phyloP scores from a whole-genome alignment of 2,797 vertebrate genomes.

The Sebastiscus albofasciatus region DNA sequence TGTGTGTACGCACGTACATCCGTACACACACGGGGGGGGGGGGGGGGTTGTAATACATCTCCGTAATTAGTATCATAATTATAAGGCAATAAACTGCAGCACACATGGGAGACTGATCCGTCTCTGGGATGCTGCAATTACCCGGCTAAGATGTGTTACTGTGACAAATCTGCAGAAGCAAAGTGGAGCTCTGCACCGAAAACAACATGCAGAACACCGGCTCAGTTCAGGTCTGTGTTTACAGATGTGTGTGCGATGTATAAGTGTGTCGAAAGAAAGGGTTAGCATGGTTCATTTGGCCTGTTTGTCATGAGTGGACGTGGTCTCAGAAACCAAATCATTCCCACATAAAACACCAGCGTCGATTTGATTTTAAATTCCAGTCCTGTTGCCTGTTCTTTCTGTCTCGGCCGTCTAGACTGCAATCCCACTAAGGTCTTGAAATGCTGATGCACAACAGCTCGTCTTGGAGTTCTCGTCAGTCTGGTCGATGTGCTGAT shows the following conservation, averaged over 20 bases:
- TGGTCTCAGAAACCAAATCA: background rate
- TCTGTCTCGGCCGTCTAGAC: slow-evolving; percentile 25
- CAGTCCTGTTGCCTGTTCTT: slow-evolving; percentile 8
- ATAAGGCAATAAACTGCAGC: slow-evolving; percentile 79
- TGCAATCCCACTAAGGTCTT: slow-evolving; percentile 30
- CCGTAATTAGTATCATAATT: slow-evolving; percentile 84
- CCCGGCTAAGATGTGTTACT: slow-evolving; percentile 61
- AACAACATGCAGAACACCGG: slow-evolving; percentile 20
- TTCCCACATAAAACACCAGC: background rate
- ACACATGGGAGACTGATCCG: slow-evolving; percentile 74
- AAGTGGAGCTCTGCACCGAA: slow-evolving; percentile 30
- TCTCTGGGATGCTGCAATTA: slow-evolving; percentile 75
- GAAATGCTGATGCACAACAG: slow-evolving; percentile 42
- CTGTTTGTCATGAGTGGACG: background rate
- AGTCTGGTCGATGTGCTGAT: slow-evolving; percentile 52
- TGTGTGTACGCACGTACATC: slow-evolving; percentile 34
- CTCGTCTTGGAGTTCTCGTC: slow-evolving; percentile 50
- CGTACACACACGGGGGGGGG: slow-evolving; percentile 44
- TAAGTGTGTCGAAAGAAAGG: slow-evolving; percentile 1
- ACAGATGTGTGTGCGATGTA: slow-evolving; percentile 1
- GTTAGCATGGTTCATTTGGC: slow-evolving; percentile 1
- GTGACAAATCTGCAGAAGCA: slow-evolving; percentile 67
- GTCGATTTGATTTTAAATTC: slow-evolving; percentile 39
- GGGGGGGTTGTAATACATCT: slow-evolving; percentile 75
- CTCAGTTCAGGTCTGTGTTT: slow-evolving; percentile 12